Evolutionary conservation across 2,113 vertebrate genomes (phyloP), one percentile per base, ranked within the genome.

Genomic region (Herpailurus yagouaroundi): DNA sequence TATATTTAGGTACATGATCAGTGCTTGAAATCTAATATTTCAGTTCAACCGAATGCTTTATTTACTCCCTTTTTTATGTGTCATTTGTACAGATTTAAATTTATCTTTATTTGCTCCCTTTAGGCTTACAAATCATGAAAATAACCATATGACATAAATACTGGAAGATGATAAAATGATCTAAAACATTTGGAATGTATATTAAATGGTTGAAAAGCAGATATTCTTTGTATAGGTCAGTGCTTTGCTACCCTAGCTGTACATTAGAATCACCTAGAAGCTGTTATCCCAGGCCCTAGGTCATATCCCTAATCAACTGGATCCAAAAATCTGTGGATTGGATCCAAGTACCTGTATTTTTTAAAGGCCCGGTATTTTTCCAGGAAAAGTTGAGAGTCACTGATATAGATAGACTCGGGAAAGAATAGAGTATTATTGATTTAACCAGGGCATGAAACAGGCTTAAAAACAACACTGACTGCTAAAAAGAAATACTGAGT

Each of bases 11-110:
- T 95, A 33, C 74, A 31, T 74, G 90, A 52, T 81, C 50, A 71
- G 41, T 48, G 41, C 45, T 93, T 97, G 96, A 96, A 97, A 96
- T 82, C 81, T 60, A 96, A 13, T 84, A 95, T 89, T 93, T 71
- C 71, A 36, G 1, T 87, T 95, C 90, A 95, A 36, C 41, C 19
- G 55, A 33, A 80, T 76, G 71, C 10, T 63, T 93, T 97, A 45
- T 91, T 96, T 95, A 84, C 68, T 50, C 36, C 15, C n/a, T 52
- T 80, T 86, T 73, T 68, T 11, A 64, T 13, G 16, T 52, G 33
- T 60, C 13, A 69, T 97, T 95, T 93, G 31, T 71, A n/a, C 68
- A 89, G 29, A 97, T 89, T 85, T 94, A 69, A 38, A 69, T 76
- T 82, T 84, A 29, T 64, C 50, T 73, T 36, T 63, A 48, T 85